Evolutionary conservation across 1,140 invertebrate genomes (phyloP), one percentile per base, ranked within the genome.

Genomic region (Drosophila quadrilineata): DNA sequence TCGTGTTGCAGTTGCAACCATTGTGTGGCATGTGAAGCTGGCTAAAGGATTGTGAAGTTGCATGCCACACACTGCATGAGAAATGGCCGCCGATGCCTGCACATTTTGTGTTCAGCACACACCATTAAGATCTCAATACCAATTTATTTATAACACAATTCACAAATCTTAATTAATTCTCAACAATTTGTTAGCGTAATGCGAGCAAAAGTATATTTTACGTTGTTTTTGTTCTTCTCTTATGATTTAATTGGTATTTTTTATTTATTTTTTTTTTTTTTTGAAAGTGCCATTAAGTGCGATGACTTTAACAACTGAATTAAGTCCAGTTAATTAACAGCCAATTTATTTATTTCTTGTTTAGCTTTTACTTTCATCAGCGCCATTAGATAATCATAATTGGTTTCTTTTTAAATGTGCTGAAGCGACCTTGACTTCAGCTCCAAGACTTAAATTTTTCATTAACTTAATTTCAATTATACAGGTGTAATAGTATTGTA

Each of bases 331-430:
- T n/a, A 82, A 80, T 80, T 75, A 82, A 60, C 53, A 46, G 54
- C 45, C 59, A 36, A 16, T 41, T 41, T 49, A 29, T 19, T 16
- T 41, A 31, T 31, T 14, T 21, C 62, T 50, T 41, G 33, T 73
- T 75, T 62, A 58, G n/a, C 76, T 82, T 82, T 82, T 84, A 82
- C 76, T 82, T 82, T 82, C 68, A 52, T 49, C 62, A 14, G 12
- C 41, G 22, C 16, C 16, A 17, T 12, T 31, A 14, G 8, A 16
- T 56, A 46, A 45, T 28, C n/a, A n/a, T n/a, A n/a, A n/a, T n/a
- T n/a, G n/a, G n/a, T n/a, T n/a, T 29, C 9, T n/a, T 9, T 10
- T 22, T 3, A 19, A 63, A 40, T 41, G 45, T 59, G 54, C 36
- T 58, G 19, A 24, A 2, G 3, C n/a, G 46, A 52, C 63, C 63